Evolutionary conservation across 2,113 vertebrate species (phyloP).

Genomic region (Camelus bactrianus): DNA sequence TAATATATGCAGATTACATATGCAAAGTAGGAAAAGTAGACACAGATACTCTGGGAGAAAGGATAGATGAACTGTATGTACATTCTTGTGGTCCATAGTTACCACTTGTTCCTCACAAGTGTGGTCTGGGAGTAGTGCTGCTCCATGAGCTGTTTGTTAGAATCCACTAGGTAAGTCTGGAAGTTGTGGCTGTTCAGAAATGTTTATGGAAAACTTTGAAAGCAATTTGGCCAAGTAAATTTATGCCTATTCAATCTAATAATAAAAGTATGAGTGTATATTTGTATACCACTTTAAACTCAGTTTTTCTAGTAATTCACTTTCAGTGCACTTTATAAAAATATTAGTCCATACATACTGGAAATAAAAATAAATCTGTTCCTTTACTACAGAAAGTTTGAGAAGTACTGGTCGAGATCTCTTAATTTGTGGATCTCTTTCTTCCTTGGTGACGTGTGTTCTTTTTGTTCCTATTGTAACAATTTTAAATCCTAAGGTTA

Average conservation of each 20-base stretch:
- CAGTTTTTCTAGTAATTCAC: conserved; percentile 1
- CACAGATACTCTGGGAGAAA: no score
- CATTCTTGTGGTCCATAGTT: not conserved
- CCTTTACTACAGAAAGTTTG: not conserved
- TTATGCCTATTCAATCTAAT: not conserved
- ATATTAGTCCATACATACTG: not conserved
- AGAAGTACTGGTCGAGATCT: not conserved
- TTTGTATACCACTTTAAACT: conserved; percentile 22
- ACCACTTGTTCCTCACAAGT: not conserved
- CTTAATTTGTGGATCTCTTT: not conserved
- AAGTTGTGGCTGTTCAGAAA: not conserved
- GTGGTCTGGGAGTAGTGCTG: not conserved
- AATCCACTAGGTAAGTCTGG: not conserved
- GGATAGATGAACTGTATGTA: rapidly evolving
- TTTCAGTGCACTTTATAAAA: conserved; percentile 16
- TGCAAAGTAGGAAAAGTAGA: not conserved
- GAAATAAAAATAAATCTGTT: not conserved
- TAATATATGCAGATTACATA: not conserved
- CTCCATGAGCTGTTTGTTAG: not conserved
- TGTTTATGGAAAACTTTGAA: not conserved
- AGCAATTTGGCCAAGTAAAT: not conserved
- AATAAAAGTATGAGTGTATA: not conserved
- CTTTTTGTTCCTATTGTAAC: not conserved
- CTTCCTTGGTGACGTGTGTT: not conserved
- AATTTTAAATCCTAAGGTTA: not conserved